Conservation (phyloP, 1,140 invertebrate species). For the Melipona quadrifasciata region DNA sequence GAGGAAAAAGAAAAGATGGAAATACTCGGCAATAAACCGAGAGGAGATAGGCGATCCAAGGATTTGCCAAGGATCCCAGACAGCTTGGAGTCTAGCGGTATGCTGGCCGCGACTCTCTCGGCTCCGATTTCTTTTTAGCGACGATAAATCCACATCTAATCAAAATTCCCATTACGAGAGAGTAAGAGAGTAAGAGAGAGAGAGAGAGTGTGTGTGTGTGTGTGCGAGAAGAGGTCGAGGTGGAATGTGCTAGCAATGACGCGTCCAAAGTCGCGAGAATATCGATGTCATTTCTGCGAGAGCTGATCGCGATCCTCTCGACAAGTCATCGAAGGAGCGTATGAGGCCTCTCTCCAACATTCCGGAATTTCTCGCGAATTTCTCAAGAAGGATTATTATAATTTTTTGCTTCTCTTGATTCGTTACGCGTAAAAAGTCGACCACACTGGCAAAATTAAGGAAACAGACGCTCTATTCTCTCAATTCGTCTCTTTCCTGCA, state of each 20-base stretch:
- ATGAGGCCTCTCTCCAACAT: background rate
- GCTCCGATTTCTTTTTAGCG: conserved; percentile 38
- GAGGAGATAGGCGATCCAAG: conserved; percentile 71
- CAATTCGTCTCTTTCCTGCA: background rate
- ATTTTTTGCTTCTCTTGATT: no score
- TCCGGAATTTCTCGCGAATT: background rate
- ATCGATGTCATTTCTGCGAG: conserved; percentile 7
- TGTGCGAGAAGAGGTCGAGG: background rate
- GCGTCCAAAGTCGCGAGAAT: background rate
- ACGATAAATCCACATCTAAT: conserved; percentile 44
- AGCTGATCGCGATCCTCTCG: background rate
- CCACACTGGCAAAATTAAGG: no score
- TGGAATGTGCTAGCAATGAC: background rate
- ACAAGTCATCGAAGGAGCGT: background rate
- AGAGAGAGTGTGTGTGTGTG: no score
- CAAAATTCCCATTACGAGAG: conserved; percentile 31
- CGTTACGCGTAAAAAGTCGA: no score
- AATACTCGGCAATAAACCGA: conserved; percentile 70
- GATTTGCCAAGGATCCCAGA: conserved; percentile 76
- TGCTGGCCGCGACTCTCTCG: conserved; percentile 52
- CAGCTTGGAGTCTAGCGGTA: conserved; percentile 79
- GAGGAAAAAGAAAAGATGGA: conserved; percentile 35
- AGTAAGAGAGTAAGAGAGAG: no score
- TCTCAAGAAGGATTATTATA: no score
- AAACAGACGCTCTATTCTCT: no score